Evolutionary conservation across 1,140 invertebrate genomes (phyloP), one percentile per base, ranked within the genome.

Genomic region (Dysdera silvatica): DNA sequence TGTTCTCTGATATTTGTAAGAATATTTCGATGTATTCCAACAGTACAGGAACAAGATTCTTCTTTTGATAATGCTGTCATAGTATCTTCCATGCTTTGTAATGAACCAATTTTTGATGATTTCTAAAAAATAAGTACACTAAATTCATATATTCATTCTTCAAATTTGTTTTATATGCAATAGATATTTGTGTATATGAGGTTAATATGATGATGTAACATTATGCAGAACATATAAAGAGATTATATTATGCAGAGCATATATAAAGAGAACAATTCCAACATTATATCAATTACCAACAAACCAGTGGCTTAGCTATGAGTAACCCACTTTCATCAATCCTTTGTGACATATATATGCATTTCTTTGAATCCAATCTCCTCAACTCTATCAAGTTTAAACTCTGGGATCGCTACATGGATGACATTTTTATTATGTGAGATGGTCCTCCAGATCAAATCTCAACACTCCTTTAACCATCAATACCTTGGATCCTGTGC

Each of bases 1-100:
- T 87, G 84, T 71, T 87, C 82, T 63, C 84, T 77, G 57, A 87
- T 84, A 62, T 70, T 68, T 14, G 53, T 58, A 31, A 65, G 63
- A 28, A 67, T 67, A 55, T 41, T 35, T 53, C 37, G 61, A 45
- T 52, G 37, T 43, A 69, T 63, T 28, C 43, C 53, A 40, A 55
- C 35, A 53, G 20, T 60, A 68, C 67, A 67, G 69, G 35, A 66
- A 69, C 65, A 52, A 48, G 48, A 55, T 67, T 12, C 23, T 18
- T 16, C 37, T 14, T n/a, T 59, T n/a, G n/a, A 37, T 26, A 54
- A 24, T 55, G 58, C 29, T 24, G 67, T 63, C 69, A 69, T 68
- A 29, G 70, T 71, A 37, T 65, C 55, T 24, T 41, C 68, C 41
- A 71, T 60, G 37, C 35, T 28, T n/a, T 31, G 28, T 10, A 32